Conservation (phyloP, 1,140 invertebrate genomes). For the Diabrotica undecimpunctata region DNA sequence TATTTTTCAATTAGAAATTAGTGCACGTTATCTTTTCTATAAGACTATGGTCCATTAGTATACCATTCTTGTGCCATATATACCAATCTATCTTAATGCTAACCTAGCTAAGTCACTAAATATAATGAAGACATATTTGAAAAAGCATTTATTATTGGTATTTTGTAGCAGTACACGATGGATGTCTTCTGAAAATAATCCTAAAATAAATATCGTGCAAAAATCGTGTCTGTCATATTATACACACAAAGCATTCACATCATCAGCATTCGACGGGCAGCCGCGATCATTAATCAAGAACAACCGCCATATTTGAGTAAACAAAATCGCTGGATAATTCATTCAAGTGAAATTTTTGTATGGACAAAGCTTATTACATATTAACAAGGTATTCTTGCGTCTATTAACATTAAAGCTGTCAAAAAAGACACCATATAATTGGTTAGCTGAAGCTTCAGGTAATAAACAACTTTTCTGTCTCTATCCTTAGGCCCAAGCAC, state of each 20-base stretch:
- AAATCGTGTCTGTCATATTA: slow-evolving; percentile 2
- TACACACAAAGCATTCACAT: neutral
- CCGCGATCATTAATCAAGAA: slow-evolving; percentile 6
- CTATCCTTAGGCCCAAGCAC: slow-evolving; percentile 17
- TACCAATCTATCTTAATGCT: no score
- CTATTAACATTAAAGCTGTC: slow-evolving; percentile 48
- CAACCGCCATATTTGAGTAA: slow-evolving; percentile 17
- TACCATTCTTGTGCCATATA: no score
- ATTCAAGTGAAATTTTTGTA: slow-evolving; percentile 18
- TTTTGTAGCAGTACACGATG: no score
- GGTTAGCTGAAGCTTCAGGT: slow-evolving; percentile 44
- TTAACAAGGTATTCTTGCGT: slow-evolving; percentile 47
- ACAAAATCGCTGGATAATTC: slow-evolving; percentile 23
- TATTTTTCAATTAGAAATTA: no score
- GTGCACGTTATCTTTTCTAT: no score
- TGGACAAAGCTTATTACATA: slow-evolving; percentile 43
- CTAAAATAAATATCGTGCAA: neutral
- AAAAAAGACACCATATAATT: slow-evolving; percentile 47
- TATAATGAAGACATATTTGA: no score
- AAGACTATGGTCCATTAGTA: no score
- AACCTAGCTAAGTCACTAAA: no score
- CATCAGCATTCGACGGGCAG: neutral
- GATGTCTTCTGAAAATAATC: no score
- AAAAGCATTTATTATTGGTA: no score
- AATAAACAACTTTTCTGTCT: slow-evolving; percentile 44